A percentile compares a stretch with the other conserved stretches of the same genome.
Conservation (phyloP, 2,797 vertebrate species). For the Mastacembelus armatus region DNA sequence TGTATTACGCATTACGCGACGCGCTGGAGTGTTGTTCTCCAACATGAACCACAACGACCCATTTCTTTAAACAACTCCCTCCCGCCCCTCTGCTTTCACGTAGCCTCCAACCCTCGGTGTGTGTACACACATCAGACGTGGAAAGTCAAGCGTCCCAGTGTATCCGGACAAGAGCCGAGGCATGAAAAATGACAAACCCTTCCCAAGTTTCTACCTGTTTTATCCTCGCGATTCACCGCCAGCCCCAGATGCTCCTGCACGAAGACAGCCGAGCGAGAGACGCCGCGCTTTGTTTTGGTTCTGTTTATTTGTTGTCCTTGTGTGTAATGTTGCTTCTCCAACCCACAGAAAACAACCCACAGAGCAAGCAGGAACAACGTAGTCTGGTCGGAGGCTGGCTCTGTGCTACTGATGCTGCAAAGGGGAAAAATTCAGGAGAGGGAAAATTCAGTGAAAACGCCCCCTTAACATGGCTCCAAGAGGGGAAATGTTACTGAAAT, state of each 20-base stretch:
- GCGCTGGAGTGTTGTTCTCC: too few species aligned
- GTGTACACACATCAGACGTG: slow-evolving; percentile 63
- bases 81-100: slow-evolving; percentile 63
- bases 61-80: slow-evolving; percentile 25
- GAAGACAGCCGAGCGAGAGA: slow-evolving; percentile 8
- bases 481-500: slow-evolving; percentile 9
- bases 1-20: too few species aligned
- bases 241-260: slow-evolving; percentile 48
- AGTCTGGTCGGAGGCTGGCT: slow-evolving; percentile 77
- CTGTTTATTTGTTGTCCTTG: slow-evolving; percentile 70
- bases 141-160: slow-evolving; percentile 42
- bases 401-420: slow-evolving; percentile 81
- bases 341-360: slow-evolving; percentile 45
- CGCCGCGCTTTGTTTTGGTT: slow-evolving; percentile 50
- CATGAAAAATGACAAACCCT: slow-evolving; percentile 31
- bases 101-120: slow-evolving; percentile 54
- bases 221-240: slow-evolving; percentile 55
- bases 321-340: slow-evolving; percentile 62
- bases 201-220: slow-evolving; percentile 74
- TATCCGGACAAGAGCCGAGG: slow-evolving; percentile 56
- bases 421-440: slow-evolving; percentile 77
- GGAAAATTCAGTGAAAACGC: slow-evolving; percentile 62
- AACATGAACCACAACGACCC: slow-evolving; percentile 11
- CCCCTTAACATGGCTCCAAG: slow-evolving; percentile 58
- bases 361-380: slow-evolving; percentile 69